Base-by-base conservation (phyloP, 2,888 invertebrate genomes). In the Pyrgus malvae region DNA sequence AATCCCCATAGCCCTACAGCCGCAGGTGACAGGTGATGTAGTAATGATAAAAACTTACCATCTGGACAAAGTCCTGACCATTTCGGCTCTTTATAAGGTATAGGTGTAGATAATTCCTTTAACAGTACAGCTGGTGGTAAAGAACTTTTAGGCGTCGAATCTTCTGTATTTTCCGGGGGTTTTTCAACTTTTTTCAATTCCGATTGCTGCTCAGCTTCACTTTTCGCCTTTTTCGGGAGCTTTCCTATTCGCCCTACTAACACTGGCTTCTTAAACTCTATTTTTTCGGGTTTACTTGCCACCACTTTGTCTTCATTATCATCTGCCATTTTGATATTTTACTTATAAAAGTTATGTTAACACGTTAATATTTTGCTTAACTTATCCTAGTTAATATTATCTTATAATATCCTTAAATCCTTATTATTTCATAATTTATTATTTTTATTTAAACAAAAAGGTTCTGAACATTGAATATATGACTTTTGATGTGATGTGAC, bases 41-140 rank as follows among this genome's bases (percentile, higher is more conserved):
- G n/a, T n/a, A n/a, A n/a, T n/a, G n/a, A n/a, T 29, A 3, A 29
- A 17, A 27, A 63, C 74, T 65, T 60, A 79, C 81, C 81, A 53
- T 86, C 77, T 14, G 90, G 80, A 1, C 95, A 94, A 14, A 92
- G 62, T 0, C 94, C 94, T 29, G 96, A 94, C 98, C 98, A 98
- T 50, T 91, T 80, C 0, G 98, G 98, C 74, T 96, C 96, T 70
- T 91, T 92, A 69, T 96, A 96, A 0, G 94, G 93, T 60, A 94
- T 83, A 1, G 91, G 83, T 3, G 84, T 73, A 3, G 79, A 77
- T 33, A 76, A 71, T 77, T 80, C 86, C 48, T 82, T 86, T 5
- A 78, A 21, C 1, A 80, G 59, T n/a, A 77, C 72, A 0, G 79
- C 76, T 1, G 85, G 78, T 9, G 83, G 76, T 2, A 79, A 53